phyloP scores from a whole-genome alignment of 2,113 vertebrate species.

The Amazona guildingii region DNA sequence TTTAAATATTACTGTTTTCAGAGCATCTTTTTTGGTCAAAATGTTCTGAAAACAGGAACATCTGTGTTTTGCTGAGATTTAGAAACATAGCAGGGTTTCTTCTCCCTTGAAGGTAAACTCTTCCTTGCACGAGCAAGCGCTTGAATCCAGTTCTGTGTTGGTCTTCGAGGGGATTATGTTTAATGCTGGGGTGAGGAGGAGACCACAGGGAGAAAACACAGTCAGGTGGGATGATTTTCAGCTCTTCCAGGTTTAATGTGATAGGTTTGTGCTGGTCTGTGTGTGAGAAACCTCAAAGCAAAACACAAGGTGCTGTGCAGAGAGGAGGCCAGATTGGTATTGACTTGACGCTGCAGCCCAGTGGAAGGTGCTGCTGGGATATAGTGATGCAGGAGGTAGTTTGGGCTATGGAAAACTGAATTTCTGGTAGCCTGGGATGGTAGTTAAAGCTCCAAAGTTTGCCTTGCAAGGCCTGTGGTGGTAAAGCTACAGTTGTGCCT shows the following conservation, averaged over 20 bases:
- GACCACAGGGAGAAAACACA: fast-evolving
- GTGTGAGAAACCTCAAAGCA: not conserved
- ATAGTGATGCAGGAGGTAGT: fast-evolving
- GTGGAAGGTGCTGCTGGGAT: not conserved
- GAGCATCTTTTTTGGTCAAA: not conserved
- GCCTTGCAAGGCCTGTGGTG: not conserved
- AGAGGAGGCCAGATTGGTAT: not conserved
- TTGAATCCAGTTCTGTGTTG: not conserved
- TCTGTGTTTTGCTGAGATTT: not conserved
- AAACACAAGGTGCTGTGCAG: not conserved
- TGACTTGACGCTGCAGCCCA: fast-evolving
- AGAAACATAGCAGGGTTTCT: not conserved
- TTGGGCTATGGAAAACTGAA: not conserved
- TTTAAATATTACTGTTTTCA: not conserved
- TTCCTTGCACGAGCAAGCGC: not conserved
- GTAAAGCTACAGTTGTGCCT: not conserved
- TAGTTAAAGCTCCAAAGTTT: not conserved
- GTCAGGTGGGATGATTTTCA: not conserved
- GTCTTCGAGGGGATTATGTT: not conserved
- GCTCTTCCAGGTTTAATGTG: not conserved
- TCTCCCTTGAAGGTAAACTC: not conserved
- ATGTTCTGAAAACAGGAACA: not conserved
- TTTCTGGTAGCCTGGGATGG: not conserved
- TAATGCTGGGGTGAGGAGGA: not conserved
- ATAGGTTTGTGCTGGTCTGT: not conserved